Conservation (phyloP, 2,888 invertebrate genomes). For the Cataglyphis albicans region DNA sequence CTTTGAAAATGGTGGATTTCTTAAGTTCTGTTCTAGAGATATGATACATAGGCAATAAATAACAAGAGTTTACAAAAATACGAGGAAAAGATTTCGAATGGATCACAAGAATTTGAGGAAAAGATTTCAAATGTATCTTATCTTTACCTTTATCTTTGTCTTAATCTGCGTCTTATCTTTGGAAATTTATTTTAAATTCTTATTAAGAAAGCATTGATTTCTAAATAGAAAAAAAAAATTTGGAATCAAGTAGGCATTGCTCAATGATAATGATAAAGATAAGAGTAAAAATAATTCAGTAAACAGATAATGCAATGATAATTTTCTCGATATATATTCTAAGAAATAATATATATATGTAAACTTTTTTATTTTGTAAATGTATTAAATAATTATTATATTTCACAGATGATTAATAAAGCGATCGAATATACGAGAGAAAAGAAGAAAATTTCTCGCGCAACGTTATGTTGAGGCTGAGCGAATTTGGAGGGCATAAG, state of each 20-base stretch:
- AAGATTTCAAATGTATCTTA: conserved; percentile 18
- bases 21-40: not conserved
- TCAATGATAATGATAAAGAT: not conserved
- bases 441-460: not conserved
- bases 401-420: not conserved
- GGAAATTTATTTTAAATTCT: not conserved
- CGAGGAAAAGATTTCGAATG: not conserved
- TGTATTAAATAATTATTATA: not conserved
- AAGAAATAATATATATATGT: not conserved
- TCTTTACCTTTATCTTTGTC: not conserved
- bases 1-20: conserved; percentile 15
- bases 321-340: not conserved
- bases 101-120: not conserved
- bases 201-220: not conserved
- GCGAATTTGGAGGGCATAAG: conserved; percentile 50
- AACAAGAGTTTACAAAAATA: not conserved
- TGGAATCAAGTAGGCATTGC: not conserved
- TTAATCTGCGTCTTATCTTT: not conserved
- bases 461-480: conserved; percentile 20
- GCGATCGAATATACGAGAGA: not conserved
- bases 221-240: not conserved
- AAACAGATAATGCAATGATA: not conserved
- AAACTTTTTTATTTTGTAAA: not conserved
- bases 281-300: not conserved
- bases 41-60: not conserved